phyloP scores from a whole-genome alignment of 1,140 invertebrate genomes.

The Trialeurodes vaporariorum region DNA sequence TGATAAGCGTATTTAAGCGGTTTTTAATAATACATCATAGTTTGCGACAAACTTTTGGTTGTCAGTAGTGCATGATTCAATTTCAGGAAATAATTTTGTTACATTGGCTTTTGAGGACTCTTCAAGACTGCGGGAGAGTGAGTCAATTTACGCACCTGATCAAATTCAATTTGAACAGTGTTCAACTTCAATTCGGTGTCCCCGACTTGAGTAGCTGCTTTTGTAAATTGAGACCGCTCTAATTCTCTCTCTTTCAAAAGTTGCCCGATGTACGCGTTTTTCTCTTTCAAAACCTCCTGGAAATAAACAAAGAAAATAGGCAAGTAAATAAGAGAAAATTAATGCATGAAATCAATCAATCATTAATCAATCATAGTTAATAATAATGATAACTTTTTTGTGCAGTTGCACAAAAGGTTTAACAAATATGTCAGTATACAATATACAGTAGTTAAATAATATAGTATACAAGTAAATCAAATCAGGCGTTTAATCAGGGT shows the following conservation, averaged over 20 bases:
- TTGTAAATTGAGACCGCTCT: constrained; percentile 67
- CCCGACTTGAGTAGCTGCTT: constrained; percentile 56
- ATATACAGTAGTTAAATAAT: constrained; percentile 14
- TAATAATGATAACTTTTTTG: no score
- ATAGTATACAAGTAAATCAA: constrained; percentile 19
- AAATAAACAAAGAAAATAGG: constrained; percentile 18
- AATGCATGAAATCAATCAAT: neutral
- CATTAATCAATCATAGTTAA: constrained; percentile 3
- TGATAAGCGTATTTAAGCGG: no score
- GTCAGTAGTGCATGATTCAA: no score
- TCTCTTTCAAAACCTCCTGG: constrained; percentile 82
- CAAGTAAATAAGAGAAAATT: neutral
- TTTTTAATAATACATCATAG: no score
- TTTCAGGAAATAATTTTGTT: no score
- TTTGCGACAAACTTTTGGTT: no score
- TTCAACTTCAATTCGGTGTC: constrained; percentile 44
- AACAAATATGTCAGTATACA: constrained; percentile 8
- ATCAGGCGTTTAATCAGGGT: constrained; percentile 12
- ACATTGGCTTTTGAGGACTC: no score
- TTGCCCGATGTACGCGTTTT: constrained; percentile 83
- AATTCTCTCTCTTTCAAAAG: constrained; percentile 79
- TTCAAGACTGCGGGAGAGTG: no score
- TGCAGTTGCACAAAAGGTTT: neutral
- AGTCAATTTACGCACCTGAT: constrained; percentile 14
- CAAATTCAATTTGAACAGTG: constrained; percentile 39